Percentiles rank a stretch among this genome's conserved stretches.
Evolutionary conservation across 2,113 vertebrate genomes (phyloP).

Genomic region (Rhegmatorhina hoffmannsi): DNA sequence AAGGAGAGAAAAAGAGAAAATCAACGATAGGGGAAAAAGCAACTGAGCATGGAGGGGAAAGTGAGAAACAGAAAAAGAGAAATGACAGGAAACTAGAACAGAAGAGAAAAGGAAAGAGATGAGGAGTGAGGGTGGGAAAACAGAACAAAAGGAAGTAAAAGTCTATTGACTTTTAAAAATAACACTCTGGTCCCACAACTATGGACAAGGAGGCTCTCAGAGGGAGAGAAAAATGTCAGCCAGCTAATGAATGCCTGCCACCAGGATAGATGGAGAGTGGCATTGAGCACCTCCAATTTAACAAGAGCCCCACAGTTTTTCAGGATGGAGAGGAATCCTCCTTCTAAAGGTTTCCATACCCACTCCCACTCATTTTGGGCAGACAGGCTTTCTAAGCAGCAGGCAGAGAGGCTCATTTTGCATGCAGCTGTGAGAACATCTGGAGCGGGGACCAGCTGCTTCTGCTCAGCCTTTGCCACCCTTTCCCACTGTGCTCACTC

Average conservation of each 20-base stretch:
- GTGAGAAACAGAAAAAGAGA: not conserved
- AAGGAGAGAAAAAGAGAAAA: constrained; percentile 61
- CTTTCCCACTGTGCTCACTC: not conserved
- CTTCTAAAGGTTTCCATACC: not conserved
- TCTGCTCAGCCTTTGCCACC: not conserved
- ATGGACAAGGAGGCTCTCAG: not conserved
- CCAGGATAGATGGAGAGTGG: not conserved
- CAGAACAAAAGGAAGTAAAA: constrained; percentile 17
- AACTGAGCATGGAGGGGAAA: not conserved
- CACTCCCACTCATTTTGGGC: accelerated
- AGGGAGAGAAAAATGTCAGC: not conserved
- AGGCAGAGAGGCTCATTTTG: not conserved
- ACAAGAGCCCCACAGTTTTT: not conserved
- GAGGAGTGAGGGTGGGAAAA: not conserved
- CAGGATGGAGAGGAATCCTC: not conserved
- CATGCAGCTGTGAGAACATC: not conserved
- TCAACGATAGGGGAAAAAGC: not conserved
- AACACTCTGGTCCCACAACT: not conserved
- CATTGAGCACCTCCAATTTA: not conserved
- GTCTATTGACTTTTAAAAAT: not conserved
- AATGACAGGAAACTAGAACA: not conserved
- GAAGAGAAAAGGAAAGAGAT: not conserved
- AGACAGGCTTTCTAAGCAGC: not conserved
- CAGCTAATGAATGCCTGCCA: not conserved
- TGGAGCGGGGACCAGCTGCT: accelerated